phyloP scores from a whole-genome alignment of 2,888 invertebrate genomes.

The Chironomus riparius region DNA sequence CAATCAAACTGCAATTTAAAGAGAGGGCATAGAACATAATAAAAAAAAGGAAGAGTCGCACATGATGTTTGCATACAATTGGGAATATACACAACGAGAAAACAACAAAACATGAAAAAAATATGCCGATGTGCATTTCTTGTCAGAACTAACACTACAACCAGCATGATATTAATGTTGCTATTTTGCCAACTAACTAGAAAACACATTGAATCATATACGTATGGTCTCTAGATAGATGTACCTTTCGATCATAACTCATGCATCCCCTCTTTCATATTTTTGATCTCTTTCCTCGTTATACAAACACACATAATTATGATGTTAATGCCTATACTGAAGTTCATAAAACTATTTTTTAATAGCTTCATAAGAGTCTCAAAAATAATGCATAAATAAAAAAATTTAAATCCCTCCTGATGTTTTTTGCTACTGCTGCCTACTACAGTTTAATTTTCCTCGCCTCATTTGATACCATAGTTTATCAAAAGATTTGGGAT shows the following conservation, averaged over 20 bases:
- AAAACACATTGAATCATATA: not conserved
- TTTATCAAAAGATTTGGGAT: not conserved
- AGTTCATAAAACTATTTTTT: constrained; percentile 16
- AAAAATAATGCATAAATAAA: not conserved
- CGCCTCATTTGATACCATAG: constrained; percentile 14
- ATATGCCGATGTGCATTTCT: constrained; percentile 11
- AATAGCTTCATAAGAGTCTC: constrained; percentile 7
- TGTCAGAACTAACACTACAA: not conserved
- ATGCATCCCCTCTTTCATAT: not conserved
- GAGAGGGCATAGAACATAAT: constrained; percentile 31
- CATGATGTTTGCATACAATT: constrained; percentile 20
- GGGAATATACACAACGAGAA: not conserved
- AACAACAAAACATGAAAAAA: constrained; percentile 4
- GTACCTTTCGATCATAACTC: not conserved
- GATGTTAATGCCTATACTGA: constrained; percentile 2
- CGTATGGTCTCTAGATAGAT: too few species aligned
- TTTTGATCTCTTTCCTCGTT: too few species aligned
- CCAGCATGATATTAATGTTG: not conserved
- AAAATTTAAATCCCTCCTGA: constrained; percentile 17
- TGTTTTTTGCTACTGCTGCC: not conserved
- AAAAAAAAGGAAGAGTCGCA: not conserved
- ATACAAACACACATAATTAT: constrained; percentile 2
- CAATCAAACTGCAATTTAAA: constrained; percentile 34
- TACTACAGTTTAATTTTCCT: not conserved
- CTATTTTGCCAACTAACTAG: not conserved